phyloP scores from a whole-genome alignment of 64 coral and sea anemone genomes.

The Stichodactyla helianthus region DNA sequence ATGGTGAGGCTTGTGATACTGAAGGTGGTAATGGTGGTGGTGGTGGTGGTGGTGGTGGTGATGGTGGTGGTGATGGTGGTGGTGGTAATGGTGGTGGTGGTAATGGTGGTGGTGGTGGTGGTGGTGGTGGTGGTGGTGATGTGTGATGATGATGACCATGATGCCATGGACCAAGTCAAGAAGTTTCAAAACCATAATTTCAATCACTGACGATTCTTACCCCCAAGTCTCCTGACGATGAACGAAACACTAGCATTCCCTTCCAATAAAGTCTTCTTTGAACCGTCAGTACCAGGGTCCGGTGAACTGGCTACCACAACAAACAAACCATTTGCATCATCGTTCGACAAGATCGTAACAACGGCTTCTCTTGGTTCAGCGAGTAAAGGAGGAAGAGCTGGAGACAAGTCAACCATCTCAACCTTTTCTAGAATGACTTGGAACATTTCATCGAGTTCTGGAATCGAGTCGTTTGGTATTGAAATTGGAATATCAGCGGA shows the following conservation, averaged over 20 bases:
- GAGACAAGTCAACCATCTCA: constrained; percentile 30
- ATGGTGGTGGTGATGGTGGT: too few relatives aligned
- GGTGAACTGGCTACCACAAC: constrained; percentile 51
- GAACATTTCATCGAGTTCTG: constrained; percentile 76
- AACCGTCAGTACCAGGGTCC: constrained; percentile 52
- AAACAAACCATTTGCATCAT: constrained; percentile 81
- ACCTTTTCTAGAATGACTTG: constrained; percentile 62
- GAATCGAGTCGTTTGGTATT: constrained; percentile 58
- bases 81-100: too few relatives aligned
- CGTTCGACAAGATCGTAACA: constrained; percentile 76
- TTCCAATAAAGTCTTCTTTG: constrained; percentile 53
- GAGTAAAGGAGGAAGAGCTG: constrained; percentile 47
- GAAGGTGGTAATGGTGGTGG: background rate
- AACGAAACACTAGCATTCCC: constrained; percentile 43
- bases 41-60: background rate
- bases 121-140: too few relatives aligned
- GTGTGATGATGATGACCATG: too few relatives aligned
- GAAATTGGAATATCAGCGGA: constrained; percentile 50
- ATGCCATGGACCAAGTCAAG: too few relatives aligned
- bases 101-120: too few relatives aligned
- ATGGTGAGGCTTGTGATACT: background rate
- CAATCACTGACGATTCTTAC: constrained; percentile 11
- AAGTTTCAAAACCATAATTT: too few relatives aligned
- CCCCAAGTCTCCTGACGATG: constrained; percentile 65
- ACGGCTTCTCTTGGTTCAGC: constrained; percentile 34